These are phyloP conservation scores for Menidia beryllina DNA, from an alignment of 2,113 vertebrate genomes.

Conservation along the genomic window DNA sequence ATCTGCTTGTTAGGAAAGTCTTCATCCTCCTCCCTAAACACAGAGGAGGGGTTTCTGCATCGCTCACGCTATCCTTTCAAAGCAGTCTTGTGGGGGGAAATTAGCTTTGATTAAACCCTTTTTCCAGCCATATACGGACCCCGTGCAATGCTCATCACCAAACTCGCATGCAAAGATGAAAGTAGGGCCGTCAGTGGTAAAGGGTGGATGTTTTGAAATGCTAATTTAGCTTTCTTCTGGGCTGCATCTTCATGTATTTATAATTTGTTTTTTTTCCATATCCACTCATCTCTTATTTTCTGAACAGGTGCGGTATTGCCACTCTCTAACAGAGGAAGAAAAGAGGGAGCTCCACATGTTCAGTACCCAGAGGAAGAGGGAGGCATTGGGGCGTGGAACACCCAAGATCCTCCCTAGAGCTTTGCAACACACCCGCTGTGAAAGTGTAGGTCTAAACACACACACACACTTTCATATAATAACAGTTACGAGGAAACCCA, in stretches of 20 bases:
- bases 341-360: slow-evolving; percentile 94
- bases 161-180: slow-evolving; percentile 37
- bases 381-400: slow-evolving; percentile 92
- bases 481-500: slow-evolving; percentile 39
- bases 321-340: slow-evolving; percentile 93
- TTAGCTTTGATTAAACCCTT: slow-evolving; percentile 53
- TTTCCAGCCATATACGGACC: slow-evolving; percentile 40
- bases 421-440: slow-evolving; percentile 87
- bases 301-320: slow-evolving; percentile 92
- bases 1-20: slow-evolving; percentile 59
- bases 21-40: slow-evolving; percentile 67
- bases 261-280: slow-evolving; percentile 8
- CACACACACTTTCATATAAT: neutral
- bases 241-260: neutral
- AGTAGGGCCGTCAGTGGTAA: slow-evolving; percentile 21
- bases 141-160: neutral
- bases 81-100: slow-evolving; percentile 29
- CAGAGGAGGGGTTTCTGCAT: slow-evolving; percentile 52
- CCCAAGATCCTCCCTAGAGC: slow-evolving; percentile 91
- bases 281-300: slow-evolving; percentile 52
- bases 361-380: slow-evolving; percentile 93
- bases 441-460: slow-evolving; percentile 84
- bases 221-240: neutral
- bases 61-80: slow-evolving; percentile 58
- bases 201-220: slow-evolving; percentile 8